A percentile compares a stretch with the other conserved stretches of the same genome.
Conservation (phyloP, 2,888 invertebrate genomes). For the Listrodromus nycthemerus region DNA sequence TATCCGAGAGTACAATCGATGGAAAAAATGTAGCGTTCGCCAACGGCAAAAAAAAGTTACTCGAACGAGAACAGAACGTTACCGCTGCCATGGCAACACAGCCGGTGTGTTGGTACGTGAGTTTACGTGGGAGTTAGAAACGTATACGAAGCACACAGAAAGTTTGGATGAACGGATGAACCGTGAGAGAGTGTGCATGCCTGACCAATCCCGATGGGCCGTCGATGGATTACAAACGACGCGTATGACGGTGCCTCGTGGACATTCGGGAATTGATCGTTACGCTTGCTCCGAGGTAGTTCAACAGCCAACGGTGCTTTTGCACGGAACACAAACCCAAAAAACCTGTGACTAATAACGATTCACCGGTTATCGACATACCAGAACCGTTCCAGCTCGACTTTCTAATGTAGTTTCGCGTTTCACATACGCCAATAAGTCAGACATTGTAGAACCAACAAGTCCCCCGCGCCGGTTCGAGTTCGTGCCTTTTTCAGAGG, state of each 20-base stretch:
- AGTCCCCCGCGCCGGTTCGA: neutral
- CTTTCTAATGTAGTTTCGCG: neutral
- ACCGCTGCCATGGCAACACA: conserved; percentile 3
- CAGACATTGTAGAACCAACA: neutral
- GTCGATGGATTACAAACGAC: conserved; percentile 58
- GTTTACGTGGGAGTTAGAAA: conserved; percentile 1
- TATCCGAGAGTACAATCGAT: conserved; percentile 17
- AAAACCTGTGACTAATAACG: conserved; percentile 1
- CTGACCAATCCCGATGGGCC: conserved; percentile 38
- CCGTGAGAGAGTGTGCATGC: conserved; percentile 36
- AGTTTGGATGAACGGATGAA: conserved; percentile 58
- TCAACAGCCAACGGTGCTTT: neutral
- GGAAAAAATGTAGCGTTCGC: conserved; percentile 35
- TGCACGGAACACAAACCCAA: neutral
- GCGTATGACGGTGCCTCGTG: conserved; percentile 36
- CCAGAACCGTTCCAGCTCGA: neutral
- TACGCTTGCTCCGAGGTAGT: conserved; percentile 1
- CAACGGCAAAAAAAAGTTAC: conserved; percentile 23
- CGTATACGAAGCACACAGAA: conserved; percentile 27
- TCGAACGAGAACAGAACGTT: conserved; percentile 28
- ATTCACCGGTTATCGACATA: neutral
- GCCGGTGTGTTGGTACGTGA: neutral
- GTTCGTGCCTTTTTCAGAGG: too few relatives aligned
- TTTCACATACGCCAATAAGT: neutral
- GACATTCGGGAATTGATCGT: conserved; percentile 60